Conservation (phyloP, 2,797 vertebrate species). For the Betta splendens region DNA sequence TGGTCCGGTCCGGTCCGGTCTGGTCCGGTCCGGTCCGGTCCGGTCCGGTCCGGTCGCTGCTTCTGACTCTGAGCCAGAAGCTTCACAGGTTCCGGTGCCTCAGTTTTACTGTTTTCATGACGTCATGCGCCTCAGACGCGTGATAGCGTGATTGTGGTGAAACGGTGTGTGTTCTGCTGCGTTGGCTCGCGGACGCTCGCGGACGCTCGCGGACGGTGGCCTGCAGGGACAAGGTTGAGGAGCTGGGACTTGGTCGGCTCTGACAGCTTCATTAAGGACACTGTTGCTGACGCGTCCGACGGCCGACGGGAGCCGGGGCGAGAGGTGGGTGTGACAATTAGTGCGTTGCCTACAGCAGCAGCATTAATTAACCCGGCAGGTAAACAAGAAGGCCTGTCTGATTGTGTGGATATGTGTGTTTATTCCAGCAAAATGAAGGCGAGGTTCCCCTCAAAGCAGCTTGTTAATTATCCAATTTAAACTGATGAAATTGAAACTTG, state of each 20-base stretch:
- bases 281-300: constrained; percentile 32
- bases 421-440: constrained; percentile 44
- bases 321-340: constrained; percentile 55
- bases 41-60: too few species aligned
- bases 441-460: constrained; percentile 63
- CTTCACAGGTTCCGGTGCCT: too few species aligned
- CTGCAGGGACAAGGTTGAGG: not conserved
- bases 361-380: constrained; percentile 73
- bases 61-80: too few species aligned
- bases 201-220: not conserved
- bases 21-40: too few species aligned
- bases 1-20: too few species aligned
- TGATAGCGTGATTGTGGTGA: too few species aligned
- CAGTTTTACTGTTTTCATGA: too few species aligned
- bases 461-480: constrained; percentile 82
- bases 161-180: too few species aligned
- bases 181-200: too few species aligned
- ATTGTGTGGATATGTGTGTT: constrained; percentile 24
- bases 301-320: constrained; percentile 14
- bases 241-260: not conserved
- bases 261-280: not conserved
- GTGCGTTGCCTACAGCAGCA: constrained; percentile 51
- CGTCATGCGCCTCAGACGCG: too few species aligned
- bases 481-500: constrained; percentile 79
- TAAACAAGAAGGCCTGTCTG: constrained; percentile 47